Evolutionary conservation across 2,888 invertebrate species (phyloP), one percentile per base, ranked within the genome.

Genomic region (Acleris laterana): DNA sequence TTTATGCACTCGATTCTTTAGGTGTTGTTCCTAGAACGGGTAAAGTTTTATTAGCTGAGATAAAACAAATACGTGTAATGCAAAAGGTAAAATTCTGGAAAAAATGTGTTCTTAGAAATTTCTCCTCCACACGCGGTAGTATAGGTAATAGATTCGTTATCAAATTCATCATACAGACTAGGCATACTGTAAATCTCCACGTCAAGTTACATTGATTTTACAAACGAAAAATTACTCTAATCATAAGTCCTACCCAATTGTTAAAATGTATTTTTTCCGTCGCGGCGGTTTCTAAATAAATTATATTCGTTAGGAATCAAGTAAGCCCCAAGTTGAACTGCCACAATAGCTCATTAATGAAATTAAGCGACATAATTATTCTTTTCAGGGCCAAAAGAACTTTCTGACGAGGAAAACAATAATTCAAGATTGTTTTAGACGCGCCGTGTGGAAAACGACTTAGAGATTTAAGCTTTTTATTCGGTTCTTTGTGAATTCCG

Each of bases 281-380:
- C 67, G 65, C 71, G 68, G 71, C 71, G 76, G 76, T 72, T 80
- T 75, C 75, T 73, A 78, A 79, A 74, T 71, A 72, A 79, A 80
- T 78, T 74, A 78, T 74, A 80, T 77, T 77, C 70, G 74, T 75
- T 76, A 78, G 78, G 81, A 85, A 87, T 85, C 84, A 85, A 88
- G 85, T 87, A 83, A 84, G 78, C 72, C 75, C 72, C 63, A 69
- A 66, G 68, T 65, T 55, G 70, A 63, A 68, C 69, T 59, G 71
- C 72, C 72, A 84, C 81, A 84, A 84, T 83, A 83, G 77, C 68
- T 83, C 83, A 82, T 87, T 86, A 85, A 87, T 83, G 78, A 78
- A 81, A 84, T 88, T 88, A 87, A 82, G 85, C 76, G 79, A 80
- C 79, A 79, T 84, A 83, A 89, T 89, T 88, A 86, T 85, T 86